phyloP scores from a whole-genome alignment of 2,888 invertebrate genomes.

The Bugula neritina region DNA sequence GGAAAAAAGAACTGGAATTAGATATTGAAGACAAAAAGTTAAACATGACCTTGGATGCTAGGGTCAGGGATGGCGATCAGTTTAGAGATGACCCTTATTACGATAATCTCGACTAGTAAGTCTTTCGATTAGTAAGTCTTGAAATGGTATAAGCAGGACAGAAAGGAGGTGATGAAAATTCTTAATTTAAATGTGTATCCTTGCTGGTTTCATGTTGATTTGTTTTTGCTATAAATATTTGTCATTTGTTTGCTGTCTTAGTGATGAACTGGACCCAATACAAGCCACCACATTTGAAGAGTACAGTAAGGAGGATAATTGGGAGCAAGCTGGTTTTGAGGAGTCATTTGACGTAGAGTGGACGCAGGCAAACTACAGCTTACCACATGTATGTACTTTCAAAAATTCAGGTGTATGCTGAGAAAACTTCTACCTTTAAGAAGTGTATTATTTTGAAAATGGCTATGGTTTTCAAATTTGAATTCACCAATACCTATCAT shows the following conservation, averaged over 20 bases:
- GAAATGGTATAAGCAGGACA: too few relatives aligned
- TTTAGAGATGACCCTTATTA: slow-evolving; percentile 40
- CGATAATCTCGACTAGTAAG: slow-evolving; percentile 31
- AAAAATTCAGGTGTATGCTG: too few relatives aligned
- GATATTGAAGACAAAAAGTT: slow-evolving; percentile 93
- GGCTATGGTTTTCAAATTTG: too few relatives aligned
- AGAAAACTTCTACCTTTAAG: too few relatives aligned
- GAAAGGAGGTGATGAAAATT: too few relatives aligned
- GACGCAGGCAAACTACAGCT: slow-evolving; percentile 18
- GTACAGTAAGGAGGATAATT: not conserved
- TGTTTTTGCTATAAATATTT: too few relatives aligned
- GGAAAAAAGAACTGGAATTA: slow-evolving; percentile 87
- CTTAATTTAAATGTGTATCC: too few relatives aligned
- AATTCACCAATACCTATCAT: too few relatives aligned
- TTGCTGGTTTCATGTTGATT: too few relatives aligned
- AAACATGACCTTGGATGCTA: slow-evolving; percentile 74
- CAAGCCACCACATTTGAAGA: slow-evolving; percentile 18
- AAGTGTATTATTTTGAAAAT: too few relatives aligned
- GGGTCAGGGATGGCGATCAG: slow-evolving; percentile 53
- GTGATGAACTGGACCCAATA: slow-evolving; percentile 20
- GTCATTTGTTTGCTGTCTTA: too few relatives aligned
- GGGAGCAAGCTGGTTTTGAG: slow-evolving; percentile 20
- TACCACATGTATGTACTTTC: slow-evolving; percentile 17
- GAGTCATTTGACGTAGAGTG: slow-evolving; percentile 11
- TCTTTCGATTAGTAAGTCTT: not conserved